phyloP scores from a whole-genome alignment of 2,888 invertebrate species.

The Synergus gifuensis region DNA sequence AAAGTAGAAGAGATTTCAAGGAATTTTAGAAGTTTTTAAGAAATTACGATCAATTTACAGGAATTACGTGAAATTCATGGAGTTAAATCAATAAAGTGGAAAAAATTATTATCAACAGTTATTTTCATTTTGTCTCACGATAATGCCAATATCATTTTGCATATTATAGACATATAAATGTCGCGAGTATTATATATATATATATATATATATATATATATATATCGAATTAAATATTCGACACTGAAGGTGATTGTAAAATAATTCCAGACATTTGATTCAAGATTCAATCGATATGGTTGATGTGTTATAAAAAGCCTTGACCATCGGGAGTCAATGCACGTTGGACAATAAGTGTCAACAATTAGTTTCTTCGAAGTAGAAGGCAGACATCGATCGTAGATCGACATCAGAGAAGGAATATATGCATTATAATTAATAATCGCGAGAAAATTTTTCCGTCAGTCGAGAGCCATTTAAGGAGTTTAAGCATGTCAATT shows the following conservation, averaged over 20 bases:
- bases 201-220: no score
- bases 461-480: neutral
- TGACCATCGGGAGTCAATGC: slow-evolving; percentile 38
- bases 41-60: no score
- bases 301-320: slow-evolving; percentile 20
- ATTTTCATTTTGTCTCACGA: neutral
- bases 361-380: slow-evolving; percentile 20
- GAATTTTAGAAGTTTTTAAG: no score
- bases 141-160: neutral
- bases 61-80: no score
- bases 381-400: slow-evolving; percentile 1
- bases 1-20: no score
- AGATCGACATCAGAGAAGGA: neutral
- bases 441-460: neutral
- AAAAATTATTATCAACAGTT: neutral
- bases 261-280: slow-evolving; percentile 26
- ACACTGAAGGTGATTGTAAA: neutral
- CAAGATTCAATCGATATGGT: slow-evolving; percentile 16
- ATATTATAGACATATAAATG: neutral
- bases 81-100: neutral
- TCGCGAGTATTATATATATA: neutral
- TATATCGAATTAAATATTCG: slow-evolving; percentile 1
- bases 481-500: slow-evolving; percentile 8
- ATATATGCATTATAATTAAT: slow-evolving; percentile 33
- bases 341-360: slow-evolving; percentile 29